These are phyloP conservation scores for Drosophila falleni DNA, from an alignment of 2,888 invertebrate species.

Conservation along the genomic window DNA sequence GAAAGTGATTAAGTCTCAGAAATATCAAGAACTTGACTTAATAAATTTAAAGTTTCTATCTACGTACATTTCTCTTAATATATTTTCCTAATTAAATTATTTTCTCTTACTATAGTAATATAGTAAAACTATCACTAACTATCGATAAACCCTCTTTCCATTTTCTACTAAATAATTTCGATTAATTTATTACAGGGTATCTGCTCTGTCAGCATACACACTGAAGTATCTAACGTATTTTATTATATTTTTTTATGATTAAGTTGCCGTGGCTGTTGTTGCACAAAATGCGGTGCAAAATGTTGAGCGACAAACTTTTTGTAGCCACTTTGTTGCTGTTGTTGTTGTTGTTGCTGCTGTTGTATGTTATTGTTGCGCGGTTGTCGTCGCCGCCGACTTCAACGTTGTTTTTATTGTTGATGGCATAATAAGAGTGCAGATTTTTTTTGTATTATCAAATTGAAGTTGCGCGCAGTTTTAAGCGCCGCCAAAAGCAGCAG, in stretches of 20 bases:
- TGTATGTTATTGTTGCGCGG: slow-evolving; percentile 31
- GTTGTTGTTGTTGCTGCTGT: slow-evolving; percentile 48
- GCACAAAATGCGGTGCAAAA: slow-evolving; percentile 57
- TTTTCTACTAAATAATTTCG: no score
- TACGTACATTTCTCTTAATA: no score
- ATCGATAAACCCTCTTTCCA: no score
- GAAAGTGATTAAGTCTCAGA: no score
- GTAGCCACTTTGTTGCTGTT: slow-evolving; percentile 28
- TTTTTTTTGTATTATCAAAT: slow-evolving; percentile 64
- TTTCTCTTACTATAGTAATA: no score
- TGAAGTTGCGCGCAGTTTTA: slow-evolving; percentile 72
- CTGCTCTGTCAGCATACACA: background rate
- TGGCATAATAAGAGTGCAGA: slow-evolving; percentile 72
- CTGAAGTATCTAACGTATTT: slow-evolving; percentile 5
- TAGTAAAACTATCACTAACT: no score
- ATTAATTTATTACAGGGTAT: slow-evolving; percentile 7
- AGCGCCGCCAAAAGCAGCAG: slow-evolving; percentile 50
- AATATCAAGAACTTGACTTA: no score
- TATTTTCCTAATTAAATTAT: no score
- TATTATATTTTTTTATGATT: slow-evolving; percentile 51
- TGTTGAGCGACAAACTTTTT: slow-evolving; percentile 47
- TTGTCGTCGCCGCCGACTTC: slow-evolving; percentile 42
- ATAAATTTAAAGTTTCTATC: no score
- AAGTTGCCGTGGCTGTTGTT: slow-evolving; percentile 27
- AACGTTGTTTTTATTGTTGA: slow-evolving; percentile 72